Conservation (phyloP, 2,888 invertebrate species). For the Cryptus viduatorius region DNA sequence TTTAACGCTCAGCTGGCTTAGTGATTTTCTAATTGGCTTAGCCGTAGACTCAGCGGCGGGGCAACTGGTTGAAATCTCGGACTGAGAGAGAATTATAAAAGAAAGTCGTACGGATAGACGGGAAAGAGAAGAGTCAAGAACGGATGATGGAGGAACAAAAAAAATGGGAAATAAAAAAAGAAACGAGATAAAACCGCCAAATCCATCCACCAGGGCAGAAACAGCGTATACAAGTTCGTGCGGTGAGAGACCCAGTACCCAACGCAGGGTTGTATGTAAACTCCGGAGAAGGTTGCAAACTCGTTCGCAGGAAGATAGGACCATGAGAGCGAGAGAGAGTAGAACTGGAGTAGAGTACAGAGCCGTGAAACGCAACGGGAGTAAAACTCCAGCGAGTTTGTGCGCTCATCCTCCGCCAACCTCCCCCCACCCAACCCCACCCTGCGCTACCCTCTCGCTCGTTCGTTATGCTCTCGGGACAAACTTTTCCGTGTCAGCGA, state of each 20-base stretch:
- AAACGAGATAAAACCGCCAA: constrained; percentile 39
- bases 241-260: constrained; percentile 51
- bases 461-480: constrained; percentile 65
- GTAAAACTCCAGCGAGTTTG: constrained; percentile 50
- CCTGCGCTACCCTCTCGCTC: background rate
- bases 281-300: constrained; percentile 30
- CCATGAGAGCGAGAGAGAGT: constrained; percentile 23
- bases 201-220: constrained; percentile 36
- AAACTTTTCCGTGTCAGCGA: constrained; percentile 64
- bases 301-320: constrained; percentile 15
- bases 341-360: constrained; percentile 19
- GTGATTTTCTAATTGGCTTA: constrained; percentile 79
- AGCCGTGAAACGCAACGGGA: constrained; percentile 54
- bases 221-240: constrained; percentile 47
- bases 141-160: constrained; percentile 27
- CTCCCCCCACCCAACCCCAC: background rate
- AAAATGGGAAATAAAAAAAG: constrained; percentile 31
- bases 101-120: constrained; percentile 4
- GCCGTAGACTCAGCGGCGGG: constrained; percentile 61
- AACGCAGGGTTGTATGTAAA: constrained; percentile 47
- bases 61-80: constrained; percentile 57
- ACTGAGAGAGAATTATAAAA: constrained; percentile 44
- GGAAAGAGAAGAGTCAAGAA: background rate
- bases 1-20: constrained; percentile 78
- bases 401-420: constrained; percentile 39